These are phyloP conservation scores for Chironomus tepperi DNA, from an alignment of 1,140 invertebrate species.

Conservation along the genomic window DNA sequence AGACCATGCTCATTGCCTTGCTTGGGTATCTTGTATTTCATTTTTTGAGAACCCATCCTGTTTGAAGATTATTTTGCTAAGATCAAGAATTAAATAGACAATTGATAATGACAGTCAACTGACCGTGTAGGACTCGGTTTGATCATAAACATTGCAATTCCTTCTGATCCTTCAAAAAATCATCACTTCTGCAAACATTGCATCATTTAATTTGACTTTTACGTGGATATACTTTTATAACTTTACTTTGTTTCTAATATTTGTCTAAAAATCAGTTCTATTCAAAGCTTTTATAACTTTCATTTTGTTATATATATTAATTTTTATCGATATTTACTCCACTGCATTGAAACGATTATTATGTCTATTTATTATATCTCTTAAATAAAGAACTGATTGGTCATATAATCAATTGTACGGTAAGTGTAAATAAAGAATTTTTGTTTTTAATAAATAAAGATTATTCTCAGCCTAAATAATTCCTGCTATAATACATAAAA, in stretches of 20 bases:
- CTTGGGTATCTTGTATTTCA: too few relatives aligned
- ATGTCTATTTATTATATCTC: neutral
- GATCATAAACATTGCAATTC: too few relatives aligned
- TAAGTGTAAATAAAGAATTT: neutral
- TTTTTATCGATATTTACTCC: neutral
- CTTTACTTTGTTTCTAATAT: neutral
- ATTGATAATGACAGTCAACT: too few relatives aligned
- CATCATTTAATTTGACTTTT: neutral
- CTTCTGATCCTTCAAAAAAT: neutral
- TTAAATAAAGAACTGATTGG: neutral
- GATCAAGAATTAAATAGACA: too few relatives aligned
- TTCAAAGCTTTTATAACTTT: neutral
- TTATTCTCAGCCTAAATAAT: too few relatives aligned
- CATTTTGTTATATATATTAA: neutral
- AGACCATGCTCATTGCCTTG: too few relatives aligned
- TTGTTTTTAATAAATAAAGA: too few relatives aligned
- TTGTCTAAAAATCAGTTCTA: conserved; percentile 1
- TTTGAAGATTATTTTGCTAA: too few relatives aligned
- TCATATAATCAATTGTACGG: neutral
- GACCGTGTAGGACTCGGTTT: too few relatives aligned
- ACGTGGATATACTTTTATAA: neutral
- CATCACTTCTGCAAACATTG: neutral
- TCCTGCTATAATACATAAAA: too few relatives aligned
- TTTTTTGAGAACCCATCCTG: too few relatives aligned
- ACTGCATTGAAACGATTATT: neutral